Percentiles rank a stretch among this genome's conserved stretches.
These are phyloP conservation scores for Pyrocoelia pectoralis DNA, from an alignment of 2,888 invertebrate genomes.

Conservation along the genomic window DNA sequence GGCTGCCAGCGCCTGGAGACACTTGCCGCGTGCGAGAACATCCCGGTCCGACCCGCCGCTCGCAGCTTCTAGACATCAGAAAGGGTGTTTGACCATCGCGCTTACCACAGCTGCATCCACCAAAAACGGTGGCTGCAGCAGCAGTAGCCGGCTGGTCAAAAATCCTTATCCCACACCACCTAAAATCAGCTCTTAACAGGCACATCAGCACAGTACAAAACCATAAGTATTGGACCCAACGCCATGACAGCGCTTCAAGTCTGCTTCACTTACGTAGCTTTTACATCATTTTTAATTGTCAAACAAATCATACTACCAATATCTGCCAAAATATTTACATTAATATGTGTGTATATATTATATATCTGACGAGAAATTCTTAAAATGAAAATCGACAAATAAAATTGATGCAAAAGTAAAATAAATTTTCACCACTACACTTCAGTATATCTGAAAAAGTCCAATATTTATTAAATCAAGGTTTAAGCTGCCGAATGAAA, in stretches of 20 bases:
- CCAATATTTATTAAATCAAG: slow-evolving; percentile 61
- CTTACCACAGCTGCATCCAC: slow-evolving; percentile 50
- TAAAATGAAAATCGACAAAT: neutral
- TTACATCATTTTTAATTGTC: slow-evolving; percentile 22
- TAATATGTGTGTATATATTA: too few species aligned
- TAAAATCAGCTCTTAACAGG: slow-evolving; percentile 59
- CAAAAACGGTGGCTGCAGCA: slow-evolving; percentile 42
- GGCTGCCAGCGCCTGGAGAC: slow-evolving; percentile 99
- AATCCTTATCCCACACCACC: slow-evolving; percentile 70
- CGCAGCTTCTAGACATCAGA: slow-evolving; percentile 65
- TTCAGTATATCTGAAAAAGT: slow-evolving; percentile 47
- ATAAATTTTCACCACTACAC: slow-evolving; percentile 17
- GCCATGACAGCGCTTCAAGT: slow-evolving; percentile 24
- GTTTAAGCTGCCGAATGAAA: slow-evolving; percentile 55
- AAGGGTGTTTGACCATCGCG: slow-evolving; percentile 81
- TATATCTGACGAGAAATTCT: too few species aligned
- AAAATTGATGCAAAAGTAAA: slow-evolving; percentile 19
- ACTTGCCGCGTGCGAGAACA: slow-evolving; percentile 98
- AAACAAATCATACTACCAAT: neutral
- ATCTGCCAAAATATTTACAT: neutral
- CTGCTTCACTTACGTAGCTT: slow-evolving; percentile 22
- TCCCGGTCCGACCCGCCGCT: slow-evolving; percentile 84
- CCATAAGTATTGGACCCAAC: slow-evolving; percentile 57
- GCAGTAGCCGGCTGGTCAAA: slow-evolving; percentile 68
- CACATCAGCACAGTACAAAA: slow-evolving; percentile 56